A percentile compares a stretch with the other conserved stretches of the same genome.
phyloP scores from a whole-genome alignment of 2,888 invertebrate species.

The Andrena fulva region DNA sequence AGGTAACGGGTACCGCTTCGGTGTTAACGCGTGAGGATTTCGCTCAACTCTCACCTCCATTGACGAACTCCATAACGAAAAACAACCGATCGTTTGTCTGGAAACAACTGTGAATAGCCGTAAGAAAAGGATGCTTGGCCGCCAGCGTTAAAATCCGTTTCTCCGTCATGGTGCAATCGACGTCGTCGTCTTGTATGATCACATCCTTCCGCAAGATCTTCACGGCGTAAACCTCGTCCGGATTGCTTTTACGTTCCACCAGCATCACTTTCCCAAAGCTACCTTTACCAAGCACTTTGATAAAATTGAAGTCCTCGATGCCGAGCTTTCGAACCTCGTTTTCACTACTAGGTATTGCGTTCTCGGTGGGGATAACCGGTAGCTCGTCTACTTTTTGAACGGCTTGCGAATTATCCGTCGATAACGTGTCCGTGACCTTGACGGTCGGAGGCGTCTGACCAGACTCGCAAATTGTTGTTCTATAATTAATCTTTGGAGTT shows the following conservation, averaged over 20 bases:
- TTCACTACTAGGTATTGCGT: constrained; percentile 61
- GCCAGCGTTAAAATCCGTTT: constrained; percentile 98
- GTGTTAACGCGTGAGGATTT: neutral
- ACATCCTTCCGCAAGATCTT: constrained; percentile 98
- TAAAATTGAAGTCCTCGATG: constrained; percentile 96
- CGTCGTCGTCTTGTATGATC: constrained; percentile 99
- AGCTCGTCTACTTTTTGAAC: constrained; percentile 44
- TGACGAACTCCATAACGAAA: constrained; percentile 99
- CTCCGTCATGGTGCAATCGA: constrained; percentile 99
- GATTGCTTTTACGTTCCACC: constrained; percentile 95
- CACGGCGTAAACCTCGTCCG: constrained; percentile 95
- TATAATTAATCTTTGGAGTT: constrained; percentile 79
- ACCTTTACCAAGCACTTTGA: constrained; percentile 99
- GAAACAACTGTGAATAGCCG: constrained; percentile 98
- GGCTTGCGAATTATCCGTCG: constrained; percentile 52
- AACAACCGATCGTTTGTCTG: constrained; percentile 98
- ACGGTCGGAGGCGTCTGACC: constrained; percentile 68
- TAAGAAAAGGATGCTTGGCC: constrained; percentile 99
- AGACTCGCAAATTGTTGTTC: constrained; percentile 64
- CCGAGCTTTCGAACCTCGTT: constrained; percentile 87
- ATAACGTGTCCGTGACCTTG: constrained; percentile 70
- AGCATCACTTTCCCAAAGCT: constrained; percentile 99
- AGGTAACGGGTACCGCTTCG: neutral
- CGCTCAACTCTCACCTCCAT: constrained; percentile 88
- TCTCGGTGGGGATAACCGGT: constrained; percentile 54